Evolutionary conservation across 2,888 invertebrate species (phyloP).

Genomic region (Clunio marinus): DNA sequence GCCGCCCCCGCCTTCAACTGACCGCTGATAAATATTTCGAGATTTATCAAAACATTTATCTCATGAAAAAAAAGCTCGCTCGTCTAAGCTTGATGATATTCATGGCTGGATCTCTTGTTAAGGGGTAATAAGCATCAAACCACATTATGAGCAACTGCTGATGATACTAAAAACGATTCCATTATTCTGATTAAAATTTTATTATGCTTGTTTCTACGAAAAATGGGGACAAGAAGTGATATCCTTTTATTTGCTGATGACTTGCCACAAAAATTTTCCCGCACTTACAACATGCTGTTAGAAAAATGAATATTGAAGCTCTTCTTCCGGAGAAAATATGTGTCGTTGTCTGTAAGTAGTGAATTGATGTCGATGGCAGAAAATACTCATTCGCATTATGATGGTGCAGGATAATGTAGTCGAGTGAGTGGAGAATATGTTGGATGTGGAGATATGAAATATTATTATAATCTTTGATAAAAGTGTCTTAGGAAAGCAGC

Average conservation of each 20-base stretch:
- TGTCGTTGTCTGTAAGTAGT: not conserved
- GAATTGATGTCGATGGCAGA: too few relatives aligned
- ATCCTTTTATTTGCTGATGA: conserved; percentile 29
- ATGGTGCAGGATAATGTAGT: not conserved
- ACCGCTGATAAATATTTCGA: conserved; percentile 13
- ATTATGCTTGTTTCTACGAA: conserved; percentile 9
- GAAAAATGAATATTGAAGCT: not conserved
- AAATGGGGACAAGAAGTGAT: not conserved
- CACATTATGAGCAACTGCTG: conserved; percentile 27
- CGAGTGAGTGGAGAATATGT: not conserved
- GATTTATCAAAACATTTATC: not conserved
- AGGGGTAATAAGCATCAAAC: conserved; percentile 25
- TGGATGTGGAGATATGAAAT: not conserved
- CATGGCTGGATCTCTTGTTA: not conserved
- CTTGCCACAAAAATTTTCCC: conserved; percentile 15
- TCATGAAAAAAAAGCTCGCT: too few relatives aligned
- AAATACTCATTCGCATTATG: conserved; percentile 13
- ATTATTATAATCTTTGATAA: not conserved
- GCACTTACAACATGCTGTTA: too few relatives aligned
- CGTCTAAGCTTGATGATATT: not conserved
- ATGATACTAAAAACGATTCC: conserved; percentile 21
- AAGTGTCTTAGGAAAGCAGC: not conserved
- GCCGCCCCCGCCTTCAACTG: not conserved
- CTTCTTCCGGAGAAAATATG: not conserved
- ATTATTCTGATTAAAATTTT: conserved; percentile 35